These are phyloP conservation scores for Molothrus aeneus DNA, from an alignment of 2,797 vertebrate genomes.

Conservation along the genomic window DNA sequence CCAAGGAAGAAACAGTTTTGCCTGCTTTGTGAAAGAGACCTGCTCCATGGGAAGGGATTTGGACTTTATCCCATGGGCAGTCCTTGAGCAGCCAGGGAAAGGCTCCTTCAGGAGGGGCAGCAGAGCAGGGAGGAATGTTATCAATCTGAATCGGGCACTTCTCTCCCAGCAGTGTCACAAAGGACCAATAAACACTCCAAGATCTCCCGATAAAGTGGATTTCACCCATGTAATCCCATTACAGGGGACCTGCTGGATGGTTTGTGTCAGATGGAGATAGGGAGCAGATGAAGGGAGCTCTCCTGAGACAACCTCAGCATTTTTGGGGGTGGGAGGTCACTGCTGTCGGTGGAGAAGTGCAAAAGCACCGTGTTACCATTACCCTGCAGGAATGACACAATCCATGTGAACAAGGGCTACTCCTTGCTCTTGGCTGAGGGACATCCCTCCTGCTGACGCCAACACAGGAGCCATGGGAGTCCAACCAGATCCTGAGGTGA, in stretches of 20 bases:
- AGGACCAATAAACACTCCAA: background rate
- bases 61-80: background rate
- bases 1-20: constrained; percentile 17
- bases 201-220: background rate
- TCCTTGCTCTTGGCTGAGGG: background rate
- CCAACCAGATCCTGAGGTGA: background rate
- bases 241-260: background rate
- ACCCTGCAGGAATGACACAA: background rate
- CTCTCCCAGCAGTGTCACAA: background rate
- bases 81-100: background rate
- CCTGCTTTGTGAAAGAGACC: background rate
- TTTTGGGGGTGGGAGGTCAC: background rate
- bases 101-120: background rate
- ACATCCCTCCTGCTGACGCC: background rate
- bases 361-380: accelerated
- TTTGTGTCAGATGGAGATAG: background rate
- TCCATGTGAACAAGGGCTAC: background rate
- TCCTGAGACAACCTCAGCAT: background rate
- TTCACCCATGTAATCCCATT: background rate
- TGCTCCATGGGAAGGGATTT: background rate
- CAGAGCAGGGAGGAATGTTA: background rate
- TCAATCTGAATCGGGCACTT: background rate
- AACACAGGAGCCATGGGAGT: background rate
- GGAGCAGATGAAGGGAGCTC: background rate
- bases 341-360: background rate